phyloP scores from a whole-genome alignment of 2,797 vertebrate genomes.

The Coranthus polyacanthus region DNA sequence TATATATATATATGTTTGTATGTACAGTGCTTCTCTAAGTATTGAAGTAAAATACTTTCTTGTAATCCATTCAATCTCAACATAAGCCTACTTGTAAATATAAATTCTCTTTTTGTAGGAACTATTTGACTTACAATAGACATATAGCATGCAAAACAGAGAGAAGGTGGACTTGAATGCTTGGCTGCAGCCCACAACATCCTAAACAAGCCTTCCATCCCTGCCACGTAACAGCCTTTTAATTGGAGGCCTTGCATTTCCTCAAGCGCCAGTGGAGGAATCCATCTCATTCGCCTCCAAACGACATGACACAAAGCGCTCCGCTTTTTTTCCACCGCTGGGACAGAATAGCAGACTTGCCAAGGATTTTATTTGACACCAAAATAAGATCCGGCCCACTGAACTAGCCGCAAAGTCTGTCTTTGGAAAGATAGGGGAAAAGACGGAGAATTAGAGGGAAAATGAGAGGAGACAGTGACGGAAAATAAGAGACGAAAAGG shows the following conservation, averaged over 20 bases:
- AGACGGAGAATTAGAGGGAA: conserved; percentile 51
- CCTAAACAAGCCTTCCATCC: conserved; percentile 47
- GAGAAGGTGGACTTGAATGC: conserved; percentile 14
- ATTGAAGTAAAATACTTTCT: not conserved
- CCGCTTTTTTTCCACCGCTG: conserved; percentile 52
- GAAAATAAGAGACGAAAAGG: conserved; percentile 44
- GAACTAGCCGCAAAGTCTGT: conserved; percentile 50
- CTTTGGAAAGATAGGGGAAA: conserved; percentile 53
- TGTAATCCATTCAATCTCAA: not conserved
- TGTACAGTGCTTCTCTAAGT: too few relatives aligned
- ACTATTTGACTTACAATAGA: conserved; percentile 12
- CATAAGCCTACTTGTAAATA: not conserved
- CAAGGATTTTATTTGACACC: conserved; percentile 57
- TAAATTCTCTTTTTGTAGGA: conserved; percentile 20
- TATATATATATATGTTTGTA: too few relatives aligned
- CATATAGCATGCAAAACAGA: conserved; percentile 16
- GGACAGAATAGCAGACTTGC: conserved; percentile 53
- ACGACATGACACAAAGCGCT: conserved; percentile 51
- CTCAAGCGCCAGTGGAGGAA: conserved; percentile 44
- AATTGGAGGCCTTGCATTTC: conserved; percentile 70
- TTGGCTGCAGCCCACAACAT: conserved; percentile 38
- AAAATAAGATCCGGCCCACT: conserved; percentile 59
- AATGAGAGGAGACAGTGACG: conserved; percentile 22
- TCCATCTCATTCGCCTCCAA: conserved; percentile 67
- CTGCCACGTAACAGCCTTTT: conserved; percentile 63